Evolutionary conservation across 2,797 vertebrate genomes (phyloP).

Genomic region (Labeo calbasu): DNA sequence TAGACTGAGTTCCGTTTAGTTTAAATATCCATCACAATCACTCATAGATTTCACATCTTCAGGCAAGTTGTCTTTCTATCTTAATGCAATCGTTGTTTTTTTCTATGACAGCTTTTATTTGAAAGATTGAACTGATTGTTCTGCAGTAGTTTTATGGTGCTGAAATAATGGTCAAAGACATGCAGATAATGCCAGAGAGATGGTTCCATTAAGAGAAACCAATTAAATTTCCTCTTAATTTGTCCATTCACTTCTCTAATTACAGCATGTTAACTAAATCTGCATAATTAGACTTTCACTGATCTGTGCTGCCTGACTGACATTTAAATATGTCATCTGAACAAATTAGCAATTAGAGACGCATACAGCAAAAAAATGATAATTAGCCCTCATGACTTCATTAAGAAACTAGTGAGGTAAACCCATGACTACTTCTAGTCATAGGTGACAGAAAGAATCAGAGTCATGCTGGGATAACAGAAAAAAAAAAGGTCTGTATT

Average conservation of each 20-base stretch:
- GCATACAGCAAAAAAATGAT: slow-evolving; percentile 54
- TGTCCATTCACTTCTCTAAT: slow-evolving; percentile 65
- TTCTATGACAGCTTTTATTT: slow-evolving; percentile 3
- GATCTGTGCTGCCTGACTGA: slow-evolving; percentile 70
- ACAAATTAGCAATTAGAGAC: slow-evolving; percentile 67
- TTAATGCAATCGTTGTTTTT: neutral
- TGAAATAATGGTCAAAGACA: slow-evolving; percentile 15
- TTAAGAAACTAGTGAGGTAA: slow-evolving; percentile 59
- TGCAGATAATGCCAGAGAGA: slow-evolving; percentile 36
- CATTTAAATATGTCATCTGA: slow-evolving; percentile 67
- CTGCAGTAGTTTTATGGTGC: neutral
- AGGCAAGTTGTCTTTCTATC: neutral
- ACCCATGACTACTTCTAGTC: slow-evolving; percentile 44
- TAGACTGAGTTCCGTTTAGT: neutral
- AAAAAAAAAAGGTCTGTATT: neutral
- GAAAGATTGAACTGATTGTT: neutral
- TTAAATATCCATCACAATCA: neutral
- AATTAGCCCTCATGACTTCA: slow-evolving; percentile 62
- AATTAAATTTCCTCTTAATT: slow-evolving; percentile 69
- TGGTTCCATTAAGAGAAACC: slow-evolving; percentile 60
- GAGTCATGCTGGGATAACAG: neutral
- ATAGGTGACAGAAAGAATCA: slow-evolving; percentile 13
- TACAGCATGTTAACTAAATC: slow-evolving; percentile 71
- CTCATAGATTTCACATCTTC: neutral
- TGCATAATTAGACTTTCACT: slow-evolving; percentile 68